Conservation (phyloP, 2,797 vertebrate species). For the Eurystomus glaucurus region DNA sequence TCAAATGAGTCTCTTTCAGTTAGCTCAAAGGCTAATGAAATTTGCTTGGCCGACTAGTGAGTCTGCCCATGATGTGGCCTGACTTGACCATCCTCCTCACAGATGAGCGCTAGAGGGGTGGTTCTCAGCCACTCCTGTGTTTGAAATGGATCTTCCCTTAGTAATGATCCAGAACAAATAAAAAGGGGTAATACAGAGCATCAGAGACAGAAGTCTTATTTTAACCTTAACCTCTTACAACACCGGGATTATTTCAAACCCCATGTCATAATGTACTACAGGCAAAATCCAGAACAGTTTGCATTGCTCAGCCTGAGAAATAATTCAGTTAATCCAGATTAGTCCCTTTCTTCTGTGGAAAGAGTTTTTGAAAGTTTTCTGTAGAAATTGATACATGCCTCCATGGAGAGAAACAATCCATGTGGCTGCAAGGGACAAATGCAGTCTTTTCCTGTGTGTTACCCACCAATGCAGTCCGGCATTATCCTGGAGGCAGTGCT, state of each 20-base stretch:
- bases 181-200: not conserved
- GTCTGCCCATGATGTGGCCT: not conserved
- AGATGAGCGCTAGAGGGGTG: not conserved
- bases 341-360: not conserved
- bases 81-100: fast-evolving
- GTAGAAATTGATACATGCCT: not conserved
- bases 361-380: not conserved
- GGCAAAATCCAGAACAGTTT: not conserved
- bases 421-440: not conserved
- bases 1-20: not conserved
- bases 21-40: not conserved
- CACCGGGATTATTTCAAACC: not conserved
- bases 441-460: not conserved
- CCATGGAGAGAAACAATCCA: not conserved
- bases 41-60: not conserved
- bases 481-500: not conserved
- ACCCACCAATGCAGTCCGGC: not conserved
- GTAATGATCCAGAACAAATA: not conserved
- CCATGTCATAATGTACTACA: not conserved
- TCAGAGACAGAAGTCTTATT: not conserved
- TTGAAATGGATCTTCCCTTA: not conserved
- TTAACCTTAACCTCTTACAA: not conserved
- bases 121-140: not conserved
- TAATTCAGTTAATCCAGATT: not conserved
- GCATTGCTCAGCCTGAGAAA: not conserved